Percentiles rank a stretch among this genome's conserved stretches.
Evolutionary conservation across 2,113 vertebrate genomes (phyloP).

Genomic region (Pungitius pungitius): DNA sequence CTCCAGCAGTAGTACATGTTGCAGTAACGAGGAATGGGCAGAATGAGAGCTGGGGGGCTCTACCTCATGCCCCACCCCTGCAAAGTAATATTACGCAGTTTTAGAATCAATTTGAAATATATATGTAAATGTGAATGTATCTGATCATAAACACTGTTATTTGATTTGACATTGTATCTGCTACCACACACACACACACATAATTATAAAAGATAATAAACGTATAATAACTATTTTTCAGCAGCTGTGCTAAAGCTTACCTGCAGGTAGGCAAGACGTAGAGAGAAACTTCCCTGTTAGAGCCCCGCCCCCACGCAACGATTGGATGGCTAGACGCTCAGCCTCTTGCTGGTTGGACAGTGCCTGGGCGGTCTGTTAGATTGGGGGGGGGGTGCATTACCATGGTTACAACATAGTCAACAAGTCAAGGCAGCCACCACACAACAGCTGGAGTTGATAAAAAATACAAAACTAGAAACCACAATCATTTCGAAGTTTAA

Average conservation of each 20-base stretch:
- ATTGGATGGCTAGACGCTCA: slow-evolving; percentile 87
- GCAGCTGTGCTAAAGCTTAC: slow-evolving; percentile 65
- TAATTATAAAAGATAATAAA: neutral
- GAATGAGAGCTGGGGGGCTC: slow-evolving; percentile 78
- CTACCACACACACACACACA: no score
- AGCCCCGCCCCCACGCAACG: slow-evolving; percentile 86
- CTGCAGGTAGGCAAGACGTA: slow-evolving; percentile 88
- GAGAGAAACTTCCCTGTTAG: slow-evolving; percentile 91
- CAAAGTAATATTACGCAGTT: neutral
- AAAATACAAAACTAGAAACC: neutral
- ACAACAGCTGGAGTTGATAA: neutral
- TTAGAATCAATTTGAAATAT: neutral
- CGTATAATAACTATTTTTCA: slow-evolving; percentile 7
- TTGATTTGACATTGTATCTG: no score
- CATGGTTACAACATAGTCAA: slow-evolving; percentile 14
- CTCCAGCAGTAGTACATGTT: slow-evolving; percentile 92
- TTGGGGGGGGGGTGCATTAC: neutral
- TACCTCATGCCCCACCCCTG: slow-evolving; percentile 84
- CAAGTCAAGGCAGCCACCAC: neutral
- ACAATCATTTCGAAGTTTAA: neutral
- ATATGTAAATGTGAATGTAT: neutral
- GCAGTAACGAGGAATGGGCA: slow-evolving; percentile 89
- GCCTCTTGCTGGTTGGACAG: slow-evolving; percentile 89
- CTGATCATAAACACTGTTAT: neutral
- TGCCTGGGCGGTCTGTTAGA: slow-evolving; percentile 85